Percentiles rank a stretch among this genome's conserved stretches.
These are phyloP conservation scores for Agonum fuliginosum DNA, from an alignment of 2,888 invertebrate genomes.

Conservation along the genomic window DNA sequence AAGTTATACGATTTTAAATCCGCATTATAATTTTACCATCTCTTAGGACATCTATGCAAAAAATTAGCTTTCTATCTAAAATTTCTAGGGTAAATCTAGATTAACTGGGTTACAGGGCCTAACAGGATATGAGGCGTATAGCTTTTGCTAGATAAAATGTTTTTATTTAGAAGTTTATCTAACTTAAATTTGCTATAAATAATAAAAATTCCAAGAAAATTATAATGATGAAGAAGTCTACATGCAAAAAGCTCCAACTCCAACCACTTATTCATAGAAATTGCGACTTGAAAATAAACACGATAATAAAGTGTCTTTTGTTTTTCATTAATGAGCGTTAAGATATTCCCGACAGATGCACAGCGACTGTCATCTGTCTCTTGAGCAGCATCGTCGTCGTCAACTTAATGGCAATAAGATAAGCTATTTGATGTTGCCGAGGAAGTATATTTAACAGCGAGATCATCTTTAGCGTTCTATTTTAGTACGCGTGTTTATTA, in stretches of 20 bases:
- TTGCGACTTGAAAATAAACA: conserved; percentile 21
- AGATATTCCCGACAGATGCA: conserved; percentile 54
- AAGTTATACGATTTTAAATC: too few species aligned
- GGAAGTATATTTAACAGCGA: conserved; percentile 46
- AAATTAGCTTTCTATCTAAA: too few species aligned
- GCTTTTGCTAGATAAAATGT: too few species aligned
- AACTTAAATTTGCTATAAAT: background rate
- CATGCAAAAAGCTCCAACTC: conserved; percentile 6
- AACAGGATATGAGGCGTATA: too few species aligned
- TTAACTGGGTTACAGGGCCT: too few species aligned
- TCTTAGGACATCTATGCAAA: too few species aligned
- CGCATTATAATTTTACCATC: too few species aligned
- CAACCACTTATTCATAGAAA: conserved; percentile 3
- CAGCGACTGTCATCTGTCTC: conserved; percentile 41
- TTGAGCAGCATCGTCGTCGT: conserved; percentile 18
- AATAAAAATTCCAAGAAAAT: conserved; percentile 2
- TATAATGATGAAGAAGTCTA: background rate
- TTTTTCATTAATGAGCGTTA: conserved; percentile 51
- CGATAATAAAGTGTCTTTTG: conserved; percentile 46
- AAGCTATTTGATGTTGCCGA: conserved; percentile 57
- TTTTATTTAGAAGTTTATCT: background rate
- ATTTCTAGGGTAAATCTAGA: too few species aligned
- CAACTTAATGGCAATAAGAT: conserved; percentile 55
- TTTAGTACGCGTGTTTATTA: conserved; percentile 7
- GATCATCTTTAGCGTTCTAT: conserved; percentile 31